A percentile compares a stretch with the other conserved stretches of the same genome.
Evolutionary conservation across 2,113 vertebrate species (phyloP).

Genomic region (Nothocercus nigrocapillus): DNA sequence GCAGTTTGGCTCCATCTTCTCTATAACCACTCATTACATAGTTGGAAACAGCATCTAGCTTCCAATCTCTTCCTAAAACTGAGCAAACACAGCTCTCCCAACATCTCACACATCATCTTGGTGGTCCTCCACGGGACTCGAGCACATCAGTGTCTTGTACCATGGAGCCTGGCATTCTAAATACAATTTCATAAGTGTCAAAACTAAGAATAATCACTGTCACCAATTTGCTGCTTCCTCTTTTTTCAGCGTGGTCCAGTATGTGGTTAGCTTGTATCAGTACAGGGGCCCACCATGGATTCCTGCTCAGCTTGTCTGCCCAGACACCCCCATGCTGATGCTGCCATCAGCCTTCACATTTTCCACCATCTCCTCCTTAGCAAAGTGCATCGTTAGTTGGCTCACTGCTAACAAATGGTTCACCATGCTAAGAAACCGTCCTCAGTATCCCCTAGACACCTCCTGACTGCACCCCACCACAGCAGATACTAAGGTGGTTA

Average conservation of each 20-base stretch:
- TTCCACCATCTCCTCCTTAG: not conserved
- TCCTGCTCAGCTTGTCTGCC: not conserved
- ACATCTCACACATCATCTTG: not conserved
- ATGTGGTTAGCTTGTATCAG: fast-evolving
- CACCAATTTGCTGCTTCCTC: not conserved
- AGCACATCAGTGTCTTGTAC: not conserved
- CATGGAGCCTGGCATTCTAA: not conserved
- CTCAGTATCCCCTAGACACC: not conserved
- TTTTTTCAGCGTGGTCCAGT: not conserved
- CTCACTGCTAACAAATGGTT: not conserved
- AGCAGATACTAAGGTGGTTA: not conserved
- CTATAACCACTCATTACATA: not conserved
- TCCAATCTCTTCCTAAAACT: not conserved
- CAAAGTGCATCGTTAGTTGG: not conserved
- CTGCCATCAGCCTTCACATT: not conserved
- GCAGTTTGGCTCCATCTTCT: not conserved
- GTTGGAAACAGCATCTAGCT: not conserved
- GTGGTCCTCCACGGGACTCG: not conserved
- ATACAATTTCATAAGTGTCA: too few species aligned
- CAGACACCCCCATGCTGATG: not conserved
- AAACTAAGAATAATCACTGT: too few species aligned
- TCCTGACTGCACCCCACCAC: not conserved
- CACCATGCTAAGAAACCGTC: not conserved
- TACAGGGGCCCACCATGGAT: not conserved
- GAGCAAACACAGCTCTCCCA: not conserved